phyloP scores from a whole-genome alignment of 2,888 invertebrate genomes.

The Dilophus febrilis region DNA sequence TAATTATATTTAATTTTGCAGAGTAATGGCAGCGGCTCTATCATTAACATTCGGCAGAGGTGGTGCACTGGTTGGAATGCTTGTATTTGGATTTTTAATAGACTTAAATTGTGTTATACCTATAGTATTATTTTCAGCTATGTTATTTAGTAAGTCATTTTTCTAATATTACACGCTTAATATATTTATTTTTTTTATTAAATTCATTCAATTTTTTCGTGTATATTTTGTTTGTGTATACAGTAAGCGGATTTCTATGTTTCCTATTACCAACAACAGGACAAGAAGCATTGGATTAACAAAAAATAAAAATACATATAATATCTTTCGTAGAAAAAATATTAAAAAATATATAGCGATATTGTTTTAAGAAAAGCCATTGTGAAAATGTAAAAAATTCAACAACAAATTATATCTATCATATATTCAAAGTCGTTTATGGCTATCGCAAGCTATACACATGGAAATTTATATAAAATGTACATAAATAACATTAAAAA shows the following conservation, averaged over 20 bases:
- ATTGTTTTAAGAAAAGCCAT: too few relatives aligned
- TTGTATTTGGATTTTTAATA: slow-evolving; percentile 61
- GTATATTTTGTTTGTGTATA: slow-evolving; percentile 20
- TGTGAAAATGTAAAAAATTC: too few relatives aligned
- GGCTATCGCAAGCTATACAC: too few relatives aligned
- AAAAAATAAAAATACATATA: too few relatives aligned
- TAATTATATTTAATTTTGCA: too few relatives aligned
- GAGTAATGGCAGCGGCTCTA: slow-evolving; percentile 68
- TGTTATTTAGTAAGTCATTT: slow-evolving; percentile 50
- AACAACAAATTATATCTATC: too few relatives aligned
- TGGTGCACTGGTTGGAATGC: slow-evolving; percentile 57
- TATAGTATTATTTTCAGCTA: slow-evolving; percentile 51
- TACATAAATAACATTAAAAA: too few relatives aligned
- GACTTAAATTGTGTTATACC: slow-evolving; percentile 64
- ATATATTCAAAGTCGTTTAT: too few relatives aligned
- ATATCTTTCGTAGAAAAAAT: too few relatives aligned
- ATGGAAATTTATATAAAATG: too few relatives aligned
- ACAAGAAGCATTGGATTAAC: slow-evolving; percentile 49
- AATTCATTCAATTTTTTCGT: slow-evolving; percentile 1
- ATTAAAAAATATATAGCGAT: too few relatives aligned
- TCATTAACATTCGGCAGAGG: slow-evolving; percentile 63
- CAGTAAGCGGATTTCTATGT: slow-evolving; percentile 57
- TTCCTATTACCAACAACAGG: slow-evolving; percentile 60
- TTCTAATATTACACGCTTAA: not conserved
- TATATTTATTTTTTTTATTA: slow-evolving; percentile 1